Evolutionary conservation across 2,797 vertebrate species (phyloP).

Genomic region (Linurgus olivaceus): DNA sequence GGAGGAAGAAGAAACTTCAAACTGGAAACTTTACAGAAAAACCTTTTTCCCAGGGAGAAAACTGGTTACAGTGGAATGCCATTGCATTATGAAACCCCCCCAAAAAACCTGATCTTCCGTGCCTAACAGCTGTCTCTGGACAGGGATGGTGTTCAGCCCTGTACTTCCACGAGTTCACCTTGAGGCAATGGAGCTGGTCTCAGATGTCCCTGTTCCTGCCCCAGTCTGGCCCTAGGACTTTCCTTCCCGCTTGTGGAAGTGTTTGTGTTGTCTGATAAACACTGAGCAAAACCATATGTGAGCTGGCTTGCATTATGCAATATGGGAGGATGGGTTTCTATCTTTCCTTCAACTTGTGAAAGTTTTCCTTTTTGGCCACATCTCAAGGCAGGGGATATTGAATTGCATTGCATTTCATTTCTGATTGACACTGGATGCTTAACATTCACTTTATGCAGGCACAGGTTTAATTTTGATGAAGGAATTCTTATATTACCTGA

Average conservation of each 20-base stretch:
- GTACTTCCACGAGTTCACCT: background rate
- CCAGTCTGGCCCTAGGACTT: background rate
- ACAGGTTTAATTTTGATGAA: background rate
- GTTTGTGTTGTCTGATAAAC: constrained; percentile 18
- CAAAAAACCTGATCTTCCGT: background rate
- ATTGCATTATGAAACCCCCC: background rate
- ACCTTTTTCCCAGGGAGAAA: background rate
- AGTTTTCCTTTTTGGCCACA: background rate
- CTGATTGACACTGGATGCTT: background rate
- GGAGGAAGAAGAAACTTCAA: background rate
- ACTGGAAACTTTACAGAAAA: background rate
- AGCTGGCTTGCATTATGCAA: background rate
- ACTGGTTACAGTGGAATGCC: background rate
- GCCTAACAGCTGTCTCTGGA: background rate
- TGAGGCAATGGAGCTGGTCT: background rate
- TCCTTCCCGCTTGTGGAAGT: background rate
- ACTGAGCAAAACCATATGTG: constrained; percentile 32
- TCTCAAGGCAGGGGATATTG: background rate
- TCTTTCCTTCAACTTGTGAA: background rate
- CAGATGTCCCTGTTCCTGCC: background rate
- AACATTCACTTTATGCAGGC: background rate
- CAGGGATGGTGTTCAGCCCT: background rate
- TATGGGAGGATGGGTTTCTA: background rate
- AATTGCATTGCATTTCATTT: constrained; percentile 9
- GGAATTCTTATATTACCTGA: constrained; percentile 20